Conservation (phyloP, 2,797 vertebrate species). For the Pristis pectinata region DNA sequence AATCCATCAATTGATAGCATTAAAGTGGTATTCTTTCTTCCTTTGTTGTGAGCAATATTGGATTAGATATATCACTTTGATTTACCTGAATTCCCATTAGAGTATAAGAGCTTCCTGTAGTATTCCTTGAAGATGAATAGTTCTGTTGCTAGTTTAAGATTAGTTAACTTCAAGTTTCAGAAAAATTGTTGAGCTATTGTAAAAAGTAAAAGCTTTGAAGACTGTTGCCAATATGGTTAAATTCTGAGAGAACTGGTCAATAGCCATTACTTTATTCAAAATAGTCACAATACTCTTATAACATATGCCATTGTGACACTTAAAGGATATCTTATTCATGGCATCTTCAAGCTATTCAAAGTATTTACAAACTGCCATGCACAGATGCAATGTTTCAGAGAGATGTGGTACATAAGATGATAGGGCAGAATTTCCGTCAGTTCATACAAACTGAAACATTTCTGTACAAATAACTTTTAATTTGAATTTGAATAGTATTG, state of each 20-base stretch:
- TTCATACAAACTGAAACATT: no score
- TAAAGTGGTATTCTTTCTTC: background rate
- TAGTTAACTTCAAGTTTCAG: background rate
- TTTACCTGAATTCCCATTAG: background rate
- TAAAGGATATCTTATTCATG: no score
- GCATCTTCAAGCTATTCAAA: no score
- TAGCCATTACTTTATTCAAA: background rate
- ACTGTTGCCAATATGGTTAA: background rate
- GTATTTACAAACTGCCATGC: no score
- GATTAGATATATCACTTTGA: background rate
- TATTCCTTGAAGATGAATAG: background rate
- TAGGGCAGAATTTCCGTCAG: no score
- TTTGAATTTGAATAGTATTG: no score
- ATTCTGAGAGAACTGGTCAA: background rate
- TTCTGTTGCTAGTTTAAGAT: background rate
- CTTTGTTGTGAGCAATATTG: background rate
- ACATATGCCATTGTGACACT: no score
- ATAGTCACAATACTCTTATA: background rate
- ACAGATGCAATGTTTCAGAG: no score
- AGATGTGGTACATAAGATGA: no score
- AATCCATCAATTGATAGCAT: background rate
- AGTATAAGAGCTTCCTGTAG: background rate
- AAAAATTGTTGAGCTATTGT: background rate
- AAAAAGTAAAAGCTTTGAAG: background rate
- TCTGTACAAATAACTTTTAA: no score